phyloP scores from a whole-genome alignment of 1,140 invertebrate genomes.

The Holotrichia oblita region DNA sequence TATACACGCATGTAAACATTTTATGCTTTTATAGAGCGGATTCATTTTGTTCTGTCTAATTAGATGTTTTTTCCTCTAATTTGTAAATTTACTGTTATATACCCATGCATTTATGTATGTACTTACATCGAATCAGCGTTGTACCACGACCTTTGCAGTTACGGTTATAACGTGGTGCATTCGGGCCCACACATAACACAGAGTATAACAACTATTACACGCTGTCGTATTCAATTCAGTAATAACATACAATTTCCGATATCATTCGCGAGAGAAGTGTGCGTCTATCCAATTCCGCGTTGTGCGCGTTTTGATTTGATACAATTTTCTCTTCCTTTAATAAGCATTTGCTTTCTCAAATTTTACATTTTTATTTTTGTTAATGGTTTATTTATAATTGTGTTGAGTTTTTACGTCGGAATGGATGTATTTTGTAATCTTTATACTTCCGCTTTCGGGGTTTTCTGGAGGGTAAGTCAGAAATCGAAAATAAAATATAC shows the following conservation, averaged over 20 bases:
- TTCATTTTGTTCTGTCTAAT: neutral
- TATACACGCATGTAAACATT: neutral
- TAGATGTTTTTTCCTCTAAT: neutral
- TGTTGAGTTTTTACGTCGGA: neutral
- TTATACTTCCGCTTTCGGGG: neutral
- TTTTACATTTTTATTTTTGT: too few species aligned
- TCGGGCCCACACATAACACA: neutral
- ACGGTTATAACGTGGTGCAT: neutral
- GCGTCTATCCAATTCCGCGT: neutral
- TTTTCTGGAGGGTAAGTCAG: slow-evolving; percentile 17
- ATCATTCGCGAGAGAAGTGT: slow-evolving; percentile 6
- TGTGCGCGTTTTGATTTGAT: neutral
- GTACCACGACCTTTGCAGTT: neutral
- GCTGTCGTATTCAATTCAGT: neutral
- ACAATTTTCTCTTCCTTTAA: neutral
- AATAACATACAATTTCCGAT: slow-evolving; percentile 8
- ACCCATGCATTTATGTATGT: neutral
- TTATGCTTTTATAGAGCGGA: neutral
- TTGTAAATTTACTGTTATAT: neutral
- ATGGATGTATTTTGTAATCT: slow-evolving; percentile 16
- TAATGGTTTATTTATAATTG: neutral
- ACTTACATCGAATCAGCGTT: neutral
- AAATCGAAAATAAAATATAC: too few species aligned
- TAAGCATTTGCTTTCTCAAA: neutral
- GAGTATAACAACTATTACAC: neutral